These are phyloP conservation scores for Mythimna pallens DNA, from an alignment of 2,888 invertebrate species.

Conservation along the genomic window DNA sequence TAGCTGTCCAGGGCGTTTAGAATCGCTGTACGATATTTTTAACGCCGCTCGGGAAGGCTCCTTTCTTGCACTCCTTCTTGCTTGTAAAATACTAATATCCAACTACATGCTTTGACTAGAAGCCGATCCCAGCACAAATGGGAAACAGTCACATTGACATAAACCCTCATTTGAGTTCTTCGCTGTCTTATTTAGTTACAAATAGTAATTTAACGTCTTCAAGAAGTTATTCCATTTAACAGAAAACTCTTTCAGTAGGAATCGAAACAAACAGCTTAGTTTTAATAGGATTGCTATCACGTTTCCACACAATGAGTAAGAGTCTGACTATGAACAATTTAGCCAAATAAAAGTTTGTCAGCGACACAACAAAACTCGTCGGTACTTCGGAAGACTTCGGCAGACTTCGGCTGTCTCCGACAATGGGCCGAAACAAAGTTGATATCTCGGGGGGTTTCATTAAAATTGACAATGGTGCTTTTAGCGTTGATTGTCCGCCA, in stretches of 20 bases:
- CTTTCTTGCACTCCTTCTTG: no score
- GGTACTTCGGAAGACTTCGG: conserved; percentile 26
- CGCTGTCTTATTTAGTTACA: background rate
- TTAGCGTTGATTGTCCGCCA: conserved; percentile 67
- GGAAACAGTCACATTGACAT: no score
- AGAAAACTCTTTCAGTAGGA: background rate
- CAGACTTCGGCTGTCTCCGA: conserved; percentile 28
- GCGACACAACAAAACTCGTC: conserved; percentile 47
- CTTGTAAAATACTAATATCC: no score
- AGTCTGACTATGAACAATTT: conserved; percentile 56
- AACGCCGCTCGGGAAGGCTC: no score
- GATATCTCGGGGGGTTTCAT: conserved; percentile 70
- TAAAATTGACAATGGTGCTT: conserved; percentile 72
- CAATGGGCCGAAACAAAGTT: conserved; percentile 68
- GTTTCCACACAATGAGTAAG: conserved; percentile 45
- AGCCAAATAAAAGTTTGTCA: conserved; percentile 56
- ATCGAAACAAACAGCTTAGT: conserved; percentile 14
- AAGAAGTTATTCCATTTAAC: background rate
- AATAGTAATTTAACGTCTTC: background rate
- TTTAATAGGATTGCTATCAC: conserved; percentile 45
- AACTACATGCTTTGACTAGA: no score
- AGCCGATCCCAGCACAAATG: no score
- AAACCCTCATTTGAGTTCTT: background rate
- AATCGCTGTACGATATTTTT: no score
- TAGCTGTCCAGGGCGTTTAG: no score